A percentile compares a stretch with the other conserved stretches of the same genome.
These are phyloP conservation scores for Sebastes schlegelii DNA, from an alignment of 2,113 vertebrate genomes.

Conservation along the genomic window DNA sequence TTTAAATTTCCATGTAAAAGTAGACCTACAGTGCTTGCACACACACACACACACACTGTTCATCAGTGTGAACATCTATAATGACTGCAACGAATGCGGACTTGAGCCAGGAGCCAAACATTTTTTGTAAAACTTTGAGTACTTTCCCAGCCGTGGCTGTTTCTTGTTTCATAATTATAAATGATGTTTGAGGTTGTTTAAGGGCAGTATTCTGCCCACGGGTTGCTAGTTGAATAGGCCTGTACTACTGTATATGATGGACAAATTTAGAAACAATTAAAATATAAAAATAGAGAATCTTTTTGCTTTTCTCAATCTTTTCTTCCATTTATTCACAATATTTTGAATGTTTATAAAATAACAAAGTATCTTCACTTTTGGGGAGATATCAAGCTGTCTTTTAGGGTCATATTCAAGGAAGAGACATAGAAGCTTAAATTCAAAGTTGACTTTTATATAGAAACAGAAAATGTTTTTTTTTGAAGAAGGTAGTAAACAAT, in stretches of 20 bases:
- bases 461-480: not conserved
- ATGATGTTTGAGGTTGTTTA: too few species aligned
- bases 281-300: not conserved
- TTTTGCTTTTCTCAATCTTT: not conserved
- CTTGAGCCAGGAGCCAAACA: not conserved
- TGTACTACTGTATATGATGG: too few species aligned
- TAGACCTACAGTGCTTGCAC: not conserved
- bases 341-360: not conserved
- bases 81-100: not conserved
- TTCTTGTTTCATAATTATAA: not conserved
- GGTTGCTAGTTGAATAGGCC: too few species aligned
- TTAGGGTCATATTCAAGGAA: not conserved
- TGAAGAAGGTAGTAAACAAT: not conserved
- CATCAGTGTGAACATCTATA: not conserved
- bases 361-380: not conserved
- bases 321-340: not conserved
- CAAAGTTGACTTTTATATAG: not conserved
- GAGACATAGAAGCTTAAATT: not conserved
- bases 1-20: not conserved
- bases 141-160: not conserved
- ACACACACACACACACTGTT: not conserved
- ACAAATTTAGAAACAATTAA: not conserved
- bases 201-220: not conserved
- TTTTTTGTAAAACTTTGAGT: not conserved
- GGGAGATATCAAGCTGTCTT: not conserved